Evolutionary conservation across 2,113 vertebrate species (phyloP), one percentile per base, ranked within the genome.

Genomic region (Pterocles orientalis): DNA sequence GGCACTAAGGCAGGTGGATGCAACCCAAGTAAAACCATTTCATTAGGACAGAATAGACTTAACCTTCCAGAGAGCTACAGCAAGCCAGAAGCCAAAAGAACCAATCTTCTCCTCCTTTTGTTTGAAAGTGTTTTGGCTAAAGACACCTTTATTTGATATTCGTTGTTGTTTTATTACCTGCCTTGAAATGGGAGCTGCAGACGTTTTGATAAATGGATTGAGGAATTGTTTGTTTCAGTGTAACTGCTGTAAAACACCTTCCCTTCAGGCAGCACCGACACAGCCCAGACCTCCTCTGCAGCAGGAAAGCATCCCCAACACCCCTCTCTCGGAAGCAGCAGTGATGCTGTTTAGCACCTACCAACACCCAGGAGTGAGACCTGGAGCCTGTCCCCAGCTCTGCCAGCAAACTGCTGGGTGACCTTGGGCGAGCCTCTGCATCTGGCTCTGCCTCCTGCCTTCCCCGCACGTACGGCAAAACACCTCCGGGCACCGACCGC

Each of bases 191-290:
- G 87, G 54, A 58, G 31, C 45, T 15, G 34, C 68, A 43, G 93
- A 80, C 82, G 7, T 53, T 86, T 80, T 93, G 94, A 96, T 86
- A 43, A 95, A 96, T 94, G 92, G 78, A 51, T 25, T 58, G 92
- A 96, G 93, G 86, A 82, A 80, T 25, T 82, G 48, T 58, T 93
- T n/a, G 66, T 91, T 85, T 81, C 93, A 77, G 78, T 4, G 62
- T 26, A 86, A 61, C 41, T 76, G n/a, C 82, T 83, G 94, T 61
- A 86, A 93, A 93, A 90, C 12, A 51, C 75, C 68, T 94, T 17
- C 29, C 9, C 70, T 34, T 45, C 73, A 7, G 0, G 26, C 3
- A 18, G 73, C 26, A 12, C 83, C 36, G 50, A 28, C 9, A 50
- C 3, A 7, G 87, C 82, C 23, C 86, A 54, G 24, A 12, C 14